These are phyloP conservation scores for Calliphora vomitoria DNA, from an alignment of 2,888 invertebrate species.

Conservation along the genomic window DNA sequence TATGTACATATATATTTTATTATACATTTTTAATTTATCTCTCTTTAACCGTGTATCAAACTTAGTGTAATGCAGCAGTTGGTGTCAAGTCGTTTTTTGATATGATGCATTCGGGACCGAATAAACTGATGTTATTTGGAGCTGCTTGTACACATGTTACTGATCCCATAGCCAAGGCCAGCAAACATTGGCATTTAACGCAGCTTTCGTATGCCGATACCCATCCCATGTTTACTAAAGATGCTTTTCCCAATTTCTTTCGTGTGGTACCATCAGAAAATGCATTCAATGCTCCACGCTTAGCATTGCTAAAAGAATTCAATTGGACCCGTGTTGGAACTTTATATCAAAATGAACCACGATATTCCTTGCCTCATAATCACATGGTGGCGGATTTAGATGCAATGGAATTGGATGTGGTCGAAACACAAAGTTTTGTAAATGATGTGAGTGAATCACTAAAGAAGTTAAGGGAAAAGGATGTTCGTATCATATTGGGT, in stretches of 20 bases:
- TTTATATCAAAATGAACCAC: constrained; percentile 97
- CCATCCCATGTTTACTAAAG: constrained; percentile 97
- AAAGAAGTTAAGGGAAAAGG: constrained; percentile 93
- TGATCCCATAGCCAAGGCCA: constrained; percentile 98
- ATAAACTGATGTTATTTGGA: constrained; percentile 97
- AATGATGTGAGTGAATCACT: constrained; percentile 93
- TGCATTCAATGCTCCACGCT: constrained; percentile 96
- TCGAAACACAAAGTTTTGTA: constrained; percentile 96
- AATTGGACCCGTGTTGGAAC: constrained; percentile 99
- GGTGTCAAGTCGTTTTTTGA: constrained; percentile 98
- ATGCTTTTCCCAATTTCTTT: constrained; percentile 98
- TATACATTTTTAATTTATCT: background rate
- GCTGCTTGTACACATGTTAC: constrained; percentile 98
- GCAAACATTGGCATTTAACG: constrained; percentile 98
- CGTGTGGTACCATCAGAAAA: constrained; percentile 98
- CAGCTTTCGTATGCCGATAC: constrained; percentile 99
- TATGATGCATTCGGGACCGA: constrained; percentile 97
- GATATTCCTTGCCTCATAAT: constrained; percentile 96
- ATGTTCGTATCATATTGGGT: constrained; percentile 97
- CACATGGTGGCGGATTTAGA: constrained; percentile 95
- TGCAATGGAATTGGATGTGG: constrained; percentile 91
- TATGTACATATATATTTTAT: too few relatives aligned
- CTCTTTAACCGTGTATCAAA: too few relatives aligned
- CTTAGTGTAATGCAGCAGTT: constrained; percentile 96
- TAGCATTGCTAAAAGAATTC: constrained; percentile 94